phyloP scores from a whole-genome alignment of 64 coral and sea anemone genomes.

The Stylophora pistillata region DNA sequence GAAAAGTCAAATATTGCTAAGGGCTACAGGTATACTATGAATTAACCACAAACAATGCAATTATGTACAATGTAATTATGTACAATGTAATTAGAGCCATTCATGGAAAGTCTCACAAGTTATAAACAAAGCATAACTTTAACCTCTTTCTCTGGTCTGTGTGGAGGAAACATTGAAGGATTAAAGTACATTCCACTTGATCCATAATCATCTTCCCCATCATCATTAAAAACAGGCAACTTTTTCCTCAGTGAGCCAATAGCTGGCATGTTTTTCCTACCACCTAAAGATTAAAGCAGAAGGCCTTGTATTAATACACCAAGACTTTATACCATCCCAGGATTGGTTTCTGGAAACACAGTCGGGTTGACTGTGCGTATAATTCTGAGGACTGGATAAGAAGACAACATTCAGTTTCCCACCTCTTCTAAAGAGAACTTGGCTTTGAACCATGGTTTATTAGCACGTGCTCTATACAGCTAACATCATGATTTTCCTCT shows the following conservation, averaged over 20 bases:
- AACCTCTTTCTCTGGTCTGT: slow-evolving; percentile 81
- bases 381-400: no score
- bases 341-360: no score
- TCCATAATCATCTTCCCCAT: slow-evolving; percentile 78
- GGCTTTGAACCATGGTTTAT: no score
- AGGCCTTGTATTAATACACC: no score
- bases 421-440: no score
- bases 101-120: neutral
- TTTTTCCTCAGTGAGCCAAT: slow-evolving; percentile 87
- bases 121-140: neutral
- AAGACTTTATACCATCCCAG: no score
- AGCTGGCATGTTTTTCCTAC: slow-evolving; percentile 72
- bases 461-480: no score
- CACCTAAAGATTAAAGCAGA: slow-evolving; percentile 25
- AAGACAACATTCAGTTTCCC: no score
- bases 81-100: neutral
- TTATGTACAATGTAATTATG: neutral
- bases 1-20: neutral
- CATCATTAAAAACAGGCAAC: slow-evolving; percentile 72
- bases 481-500: no score
- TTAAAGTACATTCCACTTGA: slow-evolving; percentile 83
- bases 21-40: no score
- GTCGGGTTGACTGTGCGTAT: no score
- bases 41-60: no score
- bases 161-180: slow-evolving; percentile 72